Conservation (phyloP, 2,888 invertebrate species). For the Cephus runcator region DNA sequence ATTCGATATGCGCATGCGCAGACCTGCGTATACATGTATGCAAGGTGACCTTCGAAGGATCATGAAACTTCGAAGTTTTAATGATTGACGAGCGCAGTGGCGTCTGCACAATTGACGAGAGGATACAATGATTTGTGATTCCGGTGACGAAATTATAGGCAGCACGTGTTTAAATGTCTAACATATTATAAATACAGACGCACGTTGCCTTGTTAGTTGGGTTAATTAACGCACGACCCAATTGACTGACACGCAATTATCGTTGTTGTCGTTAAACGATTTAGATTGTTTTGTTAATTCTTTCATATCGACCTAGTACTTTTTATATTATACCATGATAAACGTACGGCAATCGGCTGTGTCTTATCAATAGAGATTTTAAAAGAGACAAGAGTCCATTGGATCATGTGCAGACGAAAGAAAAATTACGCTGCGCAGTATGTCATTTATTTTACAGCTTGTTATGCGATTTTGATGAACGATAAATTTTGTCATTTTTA, state of each 20-base stretch:
- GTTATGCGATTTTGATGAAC: neutral
- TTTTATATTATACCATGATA: neutral
- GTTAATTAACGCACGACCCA: constrained; percentile 1
- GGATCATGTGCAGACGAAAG: neutral
- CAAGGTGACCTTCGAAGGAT: neutral
- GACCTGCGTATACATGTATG: neutral
- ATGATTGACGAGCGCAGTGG: neutral
- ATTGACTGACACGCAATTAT: neutral
- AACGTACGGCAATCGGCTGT: neutral
- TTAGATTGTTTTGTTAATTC: neutral
- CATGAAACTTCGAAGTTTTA: neutral
- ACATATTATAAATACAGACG: neutral
- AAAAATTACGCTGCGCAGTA: neutral
- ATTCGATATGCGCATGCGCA: neutral
- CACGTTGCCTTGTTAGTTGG: neutral
- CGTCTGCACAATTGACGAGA: neutral
- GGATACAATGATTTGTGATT: neutral
- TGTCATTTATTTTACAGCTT: neutral
- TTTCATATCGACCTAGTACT: neutral
- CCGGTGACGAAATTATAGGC: neutral
- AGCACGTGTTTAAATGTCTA: neutral
- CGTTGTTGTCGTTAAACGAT: neutral
- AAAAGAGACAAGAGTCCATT: neutral
- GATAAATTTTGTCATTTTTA: neutral
- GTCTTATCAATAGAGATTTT: neutral